phyloP scores from a whole-genome alignment of 2,113 vertebrate genomes.

The Coracopsis vasa region DNA sequence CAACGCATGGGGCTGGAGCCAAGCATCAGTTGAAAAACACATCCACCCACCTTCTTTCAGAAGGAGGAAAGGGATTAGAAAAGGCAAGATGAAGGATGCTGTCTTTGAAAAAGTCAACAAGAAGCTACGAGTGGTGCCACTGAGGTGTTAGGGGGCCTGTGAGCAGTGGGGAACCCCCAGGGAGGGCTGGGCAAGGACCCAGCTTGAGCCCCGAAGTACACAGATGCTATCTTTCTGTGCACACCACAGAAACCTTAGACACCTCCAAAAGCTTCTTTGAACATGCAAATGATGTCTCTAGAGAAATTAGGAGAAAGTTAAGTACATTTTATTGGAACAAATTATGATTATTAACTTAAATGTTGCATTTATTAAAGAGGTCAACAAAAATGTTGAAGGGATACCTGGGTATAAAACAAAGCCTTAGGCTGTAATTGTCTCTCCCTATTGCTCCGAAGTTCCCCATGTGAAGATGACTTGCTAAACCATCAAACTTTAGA shows the following conservation, averaged over 20 bases:
- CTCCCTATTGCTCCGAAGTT: not conserved
- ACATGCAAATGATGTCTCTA: not conserved
- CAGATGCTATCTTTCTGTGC: not conserved
- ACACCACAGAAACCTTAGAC: not conserved
- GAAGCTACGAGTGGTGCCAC: not conserved
- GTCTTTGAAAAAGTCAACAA: not conserved
- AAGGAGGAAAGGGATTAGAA: not conserved
- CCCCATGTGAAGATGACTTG: not conserved
- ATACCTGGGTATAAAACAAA: not conserved
- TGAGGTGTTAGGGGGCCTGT: accelerated
- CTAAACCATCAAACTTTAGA: not conserved
- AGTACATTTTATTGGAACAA: not conserved
- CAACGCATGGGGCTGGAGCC: not conserved
- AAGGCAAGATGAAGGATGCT: not conserved
- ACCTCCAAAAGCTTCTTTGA: not conserved
- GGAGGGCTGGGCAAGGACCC: not conserved
- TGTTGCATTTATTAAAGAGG: not conserved
- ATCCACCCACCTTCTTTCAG: not conserved
- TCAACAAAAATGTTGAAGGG: not conserved
- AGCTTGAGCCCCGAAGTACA: not conserved
- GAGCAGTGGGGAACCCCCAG: accelerated
- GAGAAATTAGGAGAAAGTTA: not conserved
- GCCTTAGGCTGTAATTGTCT: not conserved
- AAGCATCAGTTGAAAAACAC: not conserved
- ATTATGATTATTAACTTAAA: not conserved